phyloP scores from a whole-genome alignment of 2,888 invertebrate genomes.

The Serripes groenlandicus region DNA sequence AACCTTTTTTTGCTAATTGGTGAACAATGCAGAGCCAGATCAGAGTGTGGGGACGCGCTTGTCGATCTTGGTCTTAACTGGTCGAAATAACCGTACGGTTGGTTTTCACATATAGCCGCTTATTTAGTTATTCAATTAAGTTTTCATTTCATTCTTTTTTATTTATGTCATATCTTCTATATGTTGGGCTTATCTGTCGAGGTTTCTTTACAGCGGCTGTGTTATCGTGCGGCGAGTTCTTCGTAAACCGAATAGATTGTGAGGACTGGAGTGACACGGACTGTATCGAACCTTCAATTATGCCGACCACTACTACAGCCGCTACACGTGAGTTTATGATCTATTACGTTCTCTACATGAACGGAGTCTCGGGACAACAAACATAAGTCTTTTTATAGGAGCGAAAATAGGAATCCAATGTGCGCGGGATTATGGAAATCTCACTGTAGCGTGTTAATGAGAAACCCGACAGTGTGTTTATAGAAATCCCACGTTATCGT shows the following conservation, averaged over 20 bases:
- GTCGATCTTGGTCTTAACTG: background rate
- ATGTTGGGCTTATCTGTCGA: background rate
- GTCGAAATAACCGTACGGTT: too few species aligned
- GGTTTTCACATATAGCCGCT: too few species aligned
- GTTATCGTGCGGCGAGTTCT: conserved; percentile 49
- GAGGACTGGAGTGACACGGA: conserved; percentile 22
- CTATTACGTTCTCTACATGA: too few species aligned
- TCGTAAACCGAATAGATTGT: conserved; percentile 53
- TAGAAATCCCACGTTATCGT: too few species aligned
- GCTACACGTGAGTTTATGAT: conserved; percentile 42
- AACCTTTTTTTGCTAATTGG: too few species aligned
- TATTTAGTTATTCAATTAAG: too few species aligned
- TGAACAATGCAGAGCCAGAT: background rate
- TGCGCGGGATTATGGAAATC: too few species aligned
- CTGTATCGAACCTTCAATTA: conserved; percentile 28
- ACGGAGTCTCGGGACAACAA: too few species aligned
- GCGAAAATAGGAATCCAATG: too few species aligned
- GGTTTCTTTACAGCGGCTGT: conserved; percentile 41
- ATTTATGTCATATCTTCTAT: background rate
- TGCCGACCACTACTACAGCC: conserved; percentile 41
- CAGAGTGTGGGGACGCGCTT: background rate
- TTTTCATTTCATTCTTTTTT: background rate
- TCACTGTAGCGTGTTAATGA: too few species aligned
- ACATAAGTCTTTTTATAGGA: too few species aligned
- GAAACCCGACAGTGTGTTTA: too few species aligned